Conservation (phyloP, 1,140 invertebrate genomes). For the Leptinotarsa texana region DNA sequence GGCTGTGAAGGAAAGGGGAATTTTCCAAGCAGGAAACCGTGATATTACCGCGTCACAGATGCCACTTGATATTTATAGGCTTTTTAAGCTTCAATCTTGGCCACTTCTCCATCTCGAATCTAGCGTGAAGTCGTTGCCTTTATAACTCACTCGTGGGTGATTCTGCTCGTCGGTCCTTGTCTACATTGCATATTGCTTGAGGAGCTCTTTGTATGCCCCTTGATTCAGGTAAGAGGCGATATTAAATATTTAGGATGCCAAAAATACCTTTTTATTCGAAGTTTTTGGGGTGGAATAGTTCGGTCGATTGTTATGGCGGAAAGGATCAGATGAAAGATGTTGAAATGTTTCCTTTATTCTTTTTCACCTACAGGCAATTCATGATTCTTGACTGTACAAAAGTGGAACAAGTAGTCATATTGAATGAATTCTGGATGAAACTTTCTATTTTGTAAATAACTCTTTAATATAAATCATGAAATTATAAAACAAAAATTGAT, state of each 20-base stretch:
- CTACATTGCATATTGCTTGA: constrained; percentile 4
- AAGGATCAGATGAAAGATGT: too few relatives aligned
- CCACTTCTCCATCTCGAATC: constrained; percentile 17
- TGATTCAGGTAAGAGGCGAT: constrained; percentile 7
- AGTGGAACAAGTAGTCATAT: too few relatives aligned
- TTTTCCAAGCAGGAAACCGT: constrained; percentile 17
- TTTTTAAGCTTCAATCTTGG: constrained; percentile 24
- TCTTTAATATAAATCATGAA: too few relatives aligned
- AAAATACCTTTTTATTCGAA: background rate
- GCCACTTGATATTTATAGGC: constrained; percentile 27
- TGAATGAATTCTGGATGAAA: too few relatives aligned
- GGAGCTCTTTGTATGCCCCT: background rate
- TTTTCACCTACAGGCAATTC: too few relatives aligned
- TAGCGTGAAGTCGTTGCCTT: constrained; percentile 7
- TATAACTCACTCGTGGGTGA: constrained; percentile 5
- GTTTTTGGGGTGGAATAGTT: background rate
- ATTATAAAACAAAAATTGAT: too few relatives aligned
- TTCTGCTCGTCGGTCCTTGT: background rate
- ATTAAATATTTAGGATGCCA: constrained; percentile 2
- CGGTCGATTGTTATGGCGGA: background rate
- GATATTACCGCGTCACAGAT: constrained; percentile 26
- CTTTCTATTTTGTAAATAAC: too few relatives aligned
- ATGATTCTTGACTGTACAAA: too few relatives aligned
- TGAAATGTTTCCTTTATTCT: too few relatives aligned
- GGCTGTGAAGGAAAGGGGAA: constrained; percentile 1